Conservation (phyloP, 1,140 invertebrate species). For the Carposina sasakii region DNA sequence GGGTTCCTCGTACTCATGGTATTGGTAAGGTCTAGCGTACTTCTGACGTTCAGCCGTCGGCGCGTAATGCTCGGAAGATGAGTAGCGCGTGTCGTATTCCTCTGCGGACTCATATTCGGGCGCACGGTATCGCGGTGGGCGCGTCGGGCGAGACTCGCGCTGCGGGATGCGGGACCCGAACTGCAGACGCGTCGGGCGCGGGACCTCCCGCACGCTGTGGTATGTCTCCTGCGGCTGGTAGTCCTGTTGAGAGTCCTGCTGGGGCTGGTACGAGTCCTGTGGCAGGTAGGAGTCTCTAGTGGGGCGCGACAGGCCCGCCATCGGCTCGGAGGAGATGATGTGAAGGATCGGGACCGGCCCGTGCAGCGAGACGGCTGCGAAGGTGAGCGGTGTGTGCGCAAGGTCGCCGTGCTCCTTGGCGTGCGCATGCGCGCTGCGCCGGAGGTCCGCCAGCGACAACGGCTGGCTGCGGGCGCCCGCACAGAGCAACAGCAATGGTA, state of each 20-base stretch:
- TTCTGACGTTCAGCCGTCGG: no score
- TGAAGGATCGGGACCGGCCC: conserved; percentile 39
- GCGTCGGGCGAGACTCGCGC: neutral
- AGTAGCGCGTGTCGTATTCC: no score
- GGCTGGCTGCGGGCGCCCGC: conserved; percentile 22
- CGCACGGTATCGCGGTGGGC: no score
- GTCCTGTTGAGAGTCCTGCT: no score
- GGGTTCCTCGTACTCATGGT: no score
- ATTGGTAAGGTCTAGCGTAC: no score
- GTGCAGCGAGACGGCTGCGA: conserved; percentile 45
- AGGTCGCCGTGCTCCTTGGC: conserved; percentile 28
- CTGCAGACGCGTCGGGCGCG: neutral
- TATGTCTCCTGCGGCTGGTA: neutral
- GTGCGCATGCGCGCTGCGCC: conserved; percentile 30
- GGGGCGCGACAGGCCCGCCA: no score
- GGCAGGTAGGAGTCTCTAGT: no score
- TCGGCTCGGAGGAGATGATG: conserved; percentile 28
- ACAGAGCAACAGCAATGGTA: conserved; percentile 30
- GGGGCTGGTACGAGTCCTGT: no score
- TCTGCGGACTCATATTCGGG: no score
- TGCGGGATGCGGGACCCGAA: neutral
- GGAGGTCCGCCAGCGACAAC: conserved; percentile 17
- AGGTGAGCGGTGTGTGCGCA: conserved; percentile 39
- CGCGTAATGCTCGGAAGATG: no score
- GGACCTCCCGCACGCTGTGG: neutral